Base-by-base conservation (phyloP, 2,888 invertebrate genomes). In the Drosophila cognata region DNA sequence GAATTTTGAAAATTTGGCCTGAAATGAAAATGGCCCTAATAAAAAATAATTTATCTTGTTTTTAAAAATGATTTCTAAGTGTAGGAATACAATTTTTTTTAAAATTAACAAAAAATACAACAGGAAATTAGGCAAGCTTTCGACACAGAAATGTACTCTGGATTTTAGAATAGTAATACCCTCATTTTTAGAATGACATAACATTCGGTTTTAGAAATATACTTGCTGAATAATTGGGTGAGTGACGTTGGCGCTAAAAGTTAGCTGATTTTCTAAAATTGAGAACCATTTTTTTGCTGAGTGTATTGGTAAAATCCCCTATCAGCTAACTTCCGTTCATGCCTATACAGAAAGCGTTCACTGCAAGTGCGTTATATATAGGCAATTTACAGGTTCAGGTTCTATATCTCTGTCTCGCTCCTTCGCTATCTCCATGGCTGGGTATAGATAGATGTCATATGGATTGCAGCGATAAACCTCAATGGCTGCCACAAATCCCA, bases 401-500 rank as follows among this genome's bases (percentile, higher is more conserved):
- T 18, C 4, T 8, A 18, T 21, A 46, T 50, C 25, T 25, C 55
- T 78, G 56, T 60, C 56, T 46, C 35, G 0, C 41, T 41, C 4
- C n/a, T 41, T 18, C n/a, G 8, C 38, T 38, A 18, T 38, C 18
- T 8, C 8, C 16, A 7, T 8, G 46, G 25, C 61, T 61, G 58
- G 8, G 21, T 31, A 52, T 41, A 55, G 63, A 70, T 68, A 63
- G 66, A 73, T 58, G 57, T 68, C 50, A 62, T 62, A 50, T 51
- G 46, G 25, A 41, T 48, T 48, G 28, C 41, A 33, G 75, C 43
- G 43, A 76, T 76, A 76, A 72, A 60, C 59, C 69, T 64, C 56
- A 51, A 73, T 68, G 46, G 53, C 66, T 73, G 69, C 55, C 55
- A 67, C 68, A 64, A 69, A 38, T 18, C 53, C 43, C 33, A 35